A percentile compares a stretch with the other conserved stretches of the same genome.
Evolutionary conservation across 2,113 vertebrate species (phyloP).

Genomic region (Isichthys henryi): DNA sequence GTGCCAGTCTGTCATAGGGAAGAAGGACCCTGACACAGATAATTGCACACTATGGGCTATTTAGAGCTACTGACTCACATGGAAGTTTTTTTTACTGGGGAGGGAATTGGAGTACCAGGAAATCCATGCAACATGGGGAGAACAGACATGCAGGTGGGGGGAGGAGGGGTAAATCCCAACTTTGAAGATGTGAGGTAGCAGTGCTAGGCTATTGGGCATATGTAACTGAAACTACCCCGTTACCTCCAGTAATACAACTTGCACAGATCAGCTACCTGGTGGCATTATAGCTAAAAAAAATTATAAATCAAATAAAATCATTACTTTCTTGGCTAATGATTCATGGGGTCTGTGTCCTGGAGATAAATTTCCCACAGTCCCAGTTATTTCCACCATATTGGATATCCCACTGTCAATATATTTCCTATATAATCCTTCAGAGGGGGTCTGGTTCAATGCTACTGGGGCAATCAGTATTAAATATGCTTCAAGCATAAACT

Average conservation of each 20-base stretch:
- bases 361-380: neutral
- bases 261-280: neutral
- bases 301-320: neutral
- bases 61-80: neutral
- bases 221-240: neutral
- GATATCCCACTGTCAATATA: neutral
- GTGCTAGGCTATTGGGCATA: neutral
- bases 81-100: neutral
- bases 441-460: neutral
- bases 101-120: neutral
- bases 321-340: neutral
- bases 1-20: neutral
- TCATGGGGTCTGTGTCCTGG: neutral
- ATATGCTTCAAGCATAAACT: neutral
- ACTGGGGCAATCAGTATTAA: neutral
- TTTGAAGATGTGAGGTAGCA: neutral
- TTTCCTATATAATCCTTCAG: neutral
- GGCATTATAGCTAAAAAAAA: neutral
- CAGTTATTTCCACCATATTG: neutral
- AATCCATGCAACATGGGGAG: neutral
- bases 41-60: neutral
- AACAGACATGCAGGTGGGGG: neutral
- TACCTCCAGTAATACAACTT: neutral
- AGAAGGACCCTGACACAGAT: neutral
- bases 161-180: neutral